Conservation (phyloP, 2,888 invertebrate genomes). For the Cryptocheilus praepositus region DNA sequence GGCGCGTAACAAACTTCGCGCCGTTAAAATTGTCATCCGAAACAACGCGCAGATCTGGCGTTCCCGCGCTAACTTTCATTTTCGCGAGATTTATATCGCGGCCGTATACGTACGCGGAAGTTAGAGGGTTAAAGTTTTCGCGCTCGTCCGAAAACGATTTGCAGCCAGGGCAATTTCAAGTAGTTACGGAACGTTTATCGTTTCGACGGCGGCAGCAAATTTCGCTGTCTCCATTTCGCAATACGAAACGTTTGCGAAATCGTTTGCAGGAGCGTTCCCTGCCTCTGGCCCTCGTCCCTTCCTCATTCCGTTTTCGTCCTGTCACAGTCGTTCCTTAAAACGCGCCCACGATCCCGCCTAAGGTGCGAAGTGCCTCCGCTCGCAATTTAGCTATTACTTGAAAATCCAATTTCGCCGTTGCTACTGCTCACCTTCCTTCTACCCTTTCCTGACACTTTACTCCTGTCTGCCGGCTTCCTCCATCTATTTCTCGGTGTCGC, state of each 20-base stretch:
- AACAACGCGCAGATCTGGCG: too few relatives aligned
- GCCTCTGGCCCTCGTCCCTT: background rate
- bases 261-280: background rate
- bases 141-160: conserved; percentile 31
- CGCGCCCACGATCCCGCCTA: conserved; percentile 19
- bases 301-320: conserved; percentile 23
- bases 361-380: conserved; percentile 31
- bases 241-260: conserved; percentile 1
- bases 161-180: conserved; percentile 55
- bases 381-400: conserved; percentile 43
- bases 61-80: conserved; percentile 1
- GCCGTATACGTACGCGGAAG: conserved; percentile 29
- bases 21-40: too few relatives aligned
- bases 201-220: conserved; percentile 35
- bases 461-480: conserved; percentile 26
- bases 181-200: conserved; percentile 60
- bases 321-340: conserved; percentile 16
- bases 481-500: conserved; percentile 21
- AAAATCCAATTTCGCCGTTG: conserved; percentile 46
- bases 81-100: conserved; percentile 27
- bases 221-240: conserved; percentile 28
- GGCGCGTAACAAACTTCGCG: too few relatives aligned
- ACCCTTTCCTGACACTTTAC: conserved; percentile 11
- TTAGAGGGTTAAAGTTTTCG: conserved; percentile 44
- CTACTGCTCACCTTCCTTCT: conserved; percentile 9